Evolutionary conservation across 1,140 invertebrate genomes (phyloP), one percentile per base, ranked within the genome.

Genomic region (Cydia splendana): DNA sequence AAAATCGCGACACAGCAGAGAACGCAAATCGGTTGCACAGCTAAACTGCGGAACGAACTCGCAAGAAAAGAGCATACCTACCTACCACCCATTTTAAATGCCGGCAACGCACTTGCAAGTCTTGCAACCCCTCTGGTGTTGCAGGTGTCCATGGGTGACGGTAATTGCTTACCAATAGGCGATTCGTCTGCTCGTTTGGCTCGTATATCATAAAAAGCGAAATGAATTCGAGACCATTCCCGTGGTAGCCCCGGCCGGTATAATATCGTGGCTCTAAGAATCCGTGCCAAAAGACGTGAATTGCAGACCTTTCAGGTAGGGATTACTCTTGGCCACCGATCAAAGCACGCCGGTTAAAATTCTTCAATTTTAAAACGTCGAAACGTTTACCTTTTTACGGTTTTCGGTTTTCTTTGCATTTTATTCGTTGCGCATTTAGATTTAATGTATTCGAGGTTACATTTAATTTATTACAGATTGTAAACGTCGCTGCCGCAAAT

Each of bases 261-360:
- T 71, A 71, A 71, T 71, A 71, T 38, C 67, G 67, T 38, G 67
- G 30, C 34, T 69, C 65, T 84, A 88, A 87, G 85, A 87, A 82
- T 82, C 78, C 82, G 86, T 88, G 89, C 88, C 88, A 89, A 89
- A 82, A 87, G 81, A 84, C 76, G 79, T 84, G 87, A 87, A 87
- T 86, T 85, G 85, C 80, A 77, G 81, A 86, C 84, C 85, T 88
- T 87, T 86, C 88, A 89, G 89, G 87, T 89, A 87, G 69, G 84
- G 85, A 89, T 88, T 90, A 88, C 88, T 88, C 83, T 91, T 91
- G 89, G 87, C 89, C 83, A 80, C 78, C 78, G 84, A 87, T 90
- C 86, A 91, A 89, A 88, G 81, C 10, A n/a, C 28, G 65, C 4
- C 67, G 67, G 67, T 71, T 71, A 71, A 38, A 71, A 71, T 71